A percentile compares a stretch with the other conserved stretches of the same genome.
These are phyloP conservation scores for Artemia franciscana DNA, from an alignment of 1,140 invertebrate genomes.

Conservation along the genomic window DNA sequence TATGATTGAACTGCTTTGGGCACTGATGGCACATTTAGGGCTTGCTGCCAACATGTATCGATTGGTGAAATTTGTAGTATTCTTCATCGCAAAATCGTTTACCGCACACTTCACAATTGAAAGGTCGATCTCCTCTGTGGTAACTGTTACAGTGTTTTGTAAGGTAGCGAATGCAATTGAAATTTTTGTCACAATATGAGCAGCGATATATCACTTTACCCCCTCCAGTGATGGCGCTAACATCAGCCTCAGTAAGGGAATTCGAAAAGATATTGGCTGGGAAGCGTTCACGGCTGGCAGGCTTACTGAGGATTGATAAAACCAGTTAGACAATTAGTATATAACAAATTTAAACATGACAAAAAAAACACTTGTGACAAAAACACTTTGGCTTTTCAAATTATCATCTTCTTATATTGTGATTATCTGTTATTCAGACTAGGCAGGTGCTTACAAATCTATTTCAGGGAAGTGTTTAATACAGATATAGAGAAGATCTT, in stretches of 20 bases:
- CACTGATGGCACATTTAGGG: slow-evolving; percentile 69
- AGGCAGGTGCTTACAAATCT: no score
- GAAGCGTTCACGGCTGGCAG: not conserved
- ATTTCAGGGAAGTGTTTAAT: no score
- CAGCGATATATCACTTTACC: slow-evolving; percentile 37
- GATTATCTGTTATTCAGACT: no score
- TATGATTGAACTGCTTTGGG: slow-evolving; percentile 70
- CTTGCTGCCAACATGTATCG: slow-evolving; percentile 55
- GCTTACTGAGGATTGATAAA: not conserved
- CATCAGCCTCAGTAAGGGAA: slow-evolving; percentile 7
- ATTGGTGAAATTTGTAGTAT: slow-evolving; percentile 31
- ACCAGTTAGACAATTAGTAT: not conserved
- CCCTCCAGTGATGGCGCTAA: slow-evolving; percentile 16
- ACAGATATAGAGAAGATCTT: no score
- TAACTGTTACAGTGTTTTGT: slow-evolving; percentile 70
- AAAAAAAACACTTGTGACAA: not conserved
- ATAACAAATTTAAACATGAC: not conserved
- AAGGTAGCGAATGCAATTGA: slow-evolving; percentile 61
- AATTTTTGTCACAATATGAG: slow-evolving; percentile 54
- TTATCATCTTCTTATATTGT: no score
- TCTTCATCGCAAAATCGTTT: slow-evolving; percentile 45
- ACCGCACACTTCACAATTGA: slow-evolving; percentile 56
- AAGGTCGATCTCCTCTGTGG: slow-evolving; percentile 60
- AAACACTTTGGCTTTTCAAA: no score
- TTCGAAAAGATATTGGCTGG: not conserved